Evolutionary conservation across 2,113 vertebrate genomes (phyloP).

Genomic region (Cephalopterus ornatus): DNA sequence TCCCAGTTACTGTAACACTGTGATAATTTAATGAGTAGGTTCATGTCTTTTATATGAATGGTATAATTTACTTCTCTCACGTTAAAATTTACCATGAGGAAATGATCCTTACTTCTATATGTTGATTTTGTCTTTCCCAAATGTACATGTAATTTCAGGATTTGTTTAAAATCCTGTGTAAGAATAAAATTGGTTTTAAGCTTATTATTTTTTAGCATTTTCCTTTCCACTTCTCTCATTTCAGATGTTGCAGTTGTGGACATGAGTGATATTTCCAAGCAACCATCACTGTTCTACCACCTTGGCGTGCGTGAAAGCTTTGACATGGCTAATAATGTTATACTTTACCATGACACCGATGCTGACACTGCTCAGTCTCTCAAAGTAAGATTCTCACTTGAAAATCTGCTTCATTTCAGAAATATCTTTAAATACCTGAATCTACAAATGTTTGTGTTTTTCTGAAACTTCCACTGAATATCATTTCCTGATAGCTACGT

Average conservation of each 20-base stretch:
- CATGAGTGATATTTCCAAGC: slow-evolving; percentile 91
- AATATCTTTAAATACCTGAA: background rate
- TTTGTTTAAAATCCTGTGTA: background rate
- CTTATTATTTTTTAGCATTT: background rate
- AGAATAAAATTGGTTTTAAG: background rate
- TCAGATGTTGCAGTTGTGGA: slow-evolving; percentile 95
- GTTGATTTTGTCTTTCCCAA: background rate
- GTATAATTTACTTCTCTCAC: background rate
- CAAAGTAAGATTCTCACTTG: slow-evolving; percentile 79
- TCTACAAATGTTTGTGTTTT: background rate
- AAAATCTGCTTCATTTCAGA: background rate
- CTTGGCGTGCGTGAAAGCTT: slow-evolving; percentile 95
- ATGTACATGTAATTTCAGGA: background rate
- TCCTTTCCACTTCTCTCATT: background rate
- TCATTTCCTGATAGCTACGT: background rate
- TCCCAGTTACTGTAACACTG: background rate
- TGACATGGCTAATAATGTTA: slow-evolving; percentile 94
- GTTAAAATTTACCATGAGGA: background rate
- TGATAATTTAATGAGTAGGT: background rate
- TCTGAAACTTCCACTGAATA: background rate
- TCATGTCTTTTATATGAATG: background rate
- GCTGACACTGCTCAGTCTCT: slow-evolving; percentile 86
- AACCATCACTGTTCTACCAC: slow-evolving; percentile 93
- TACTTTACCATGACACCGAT: slow-evolving; percentile 91
- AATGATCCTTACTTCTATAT: background rate